Base-by-base conservation (phyloP, 2,888 invertebrate genomes). In the Cerceris rybyensis region DNA sequence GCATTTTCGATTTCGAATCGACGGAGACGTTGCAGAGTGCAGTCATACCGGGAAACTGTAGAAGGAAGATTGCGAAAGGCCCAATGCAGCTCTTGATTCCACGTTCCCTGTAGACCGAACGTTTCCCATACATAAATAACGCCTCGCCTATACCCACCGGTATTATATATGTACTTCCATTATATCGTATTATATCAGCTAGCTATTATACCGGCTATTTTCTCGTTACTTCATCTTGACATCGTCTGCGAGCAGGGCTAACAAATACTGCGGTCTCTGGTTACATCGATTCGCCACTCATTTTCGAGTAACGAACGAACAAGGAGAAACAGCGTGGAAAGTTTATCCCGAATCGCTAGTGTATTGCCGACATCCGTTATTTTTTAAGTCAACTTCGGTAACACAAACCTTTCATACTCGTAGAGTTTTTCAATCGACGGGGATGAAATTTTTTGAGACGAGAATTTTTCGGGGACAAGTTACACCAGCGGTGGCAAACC, bases 91-190 rank as follows among this genome's bases (percentile, higher is more conserved):
- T 73, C 63, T 63, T 72, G 68, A 82, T 79, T 79, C 60, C 61
- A 64, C 76, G 68, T 74, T 81, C 70, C 55, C 64, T 57, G 63
- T 60, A 66, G 68, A 81, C 75, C 75, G 60, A 79, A 28, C 63
- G 72, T 78, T 76, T 78, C 66, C 70, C 80, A 84, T 84, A 78
- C 80, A 70, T 84, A 84, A 84, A 84, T 84, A 82, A 84, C 74
- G 75, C 59, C 78, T 78, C 76, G 58, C 68, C 78, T 73, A 70
- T 63, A 67, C 69, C 64, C 77, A 75, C 49, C 54, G 39, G 63
- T 67, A 68, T 79, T 81, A 73, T 75, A 84, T 59, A 73, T 75
- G 82, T 59, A 50, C 14, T 67, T 64, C 65, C 55, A 79, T 84
- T 82, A 84, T 70, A 82, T 75, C 67, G 64, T 72, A 72, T 80